These are phyloP conservation scores for Bradysia coprophila DNA, from an alignment of 1,140 invertebrate species.

Conservation along the genomic window DNA sequence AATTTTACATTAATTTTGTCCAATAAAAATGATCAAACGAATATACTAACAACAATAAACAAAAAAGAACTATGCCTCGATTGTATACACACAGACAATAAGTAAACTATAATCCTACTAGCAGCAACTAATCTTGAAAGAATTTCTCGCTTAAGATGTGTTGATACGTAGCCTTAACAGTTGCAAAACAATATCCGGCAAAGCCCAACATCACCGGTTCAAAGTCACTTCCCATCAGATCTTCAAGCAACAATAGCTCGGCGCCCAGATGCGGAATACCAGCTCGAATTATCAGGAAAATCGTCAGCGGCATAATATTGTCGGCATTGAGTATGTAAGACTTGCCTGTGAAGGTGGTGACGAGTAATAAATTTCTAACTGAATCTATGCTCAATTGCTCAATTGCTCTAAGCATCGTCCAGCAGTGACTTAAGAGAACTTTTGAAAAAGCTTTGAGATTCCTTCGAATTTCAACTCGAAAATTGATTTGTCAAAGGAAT, in stretches of 20 bases:
- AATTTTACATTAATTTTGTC: too few relatives aligned
- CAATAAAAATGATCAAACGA: too few relatives aligned
- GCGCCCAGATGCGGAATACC: slow-evolving; percentile 22
- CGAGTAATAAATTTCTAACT: not conserved
- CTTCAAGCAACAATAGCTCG: slow-evolving; percentile 19
- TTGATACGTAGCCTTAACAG: slow-evolving; percentile 12
- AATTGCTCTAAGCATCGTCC: too few relatives aligned
- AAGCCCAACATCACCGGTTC: slow-evolving; percentile 22
- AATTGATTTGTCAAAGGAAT: too few relatives aligned
- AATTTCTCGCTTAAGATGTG: slow-evolving; percentile 3
- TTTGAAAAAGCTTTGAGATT: too few relatives aligned
- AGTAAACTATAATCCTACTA: too few relatives aligned
- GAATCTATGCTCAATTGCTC: too few relatives aligned
- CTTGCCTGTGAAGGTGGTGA: slow-evolving; percentile 9
- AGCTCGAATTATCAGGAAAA: slow-evolving; percentile 18
- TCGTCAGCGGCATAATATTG: slow-evolving; percentile 18
- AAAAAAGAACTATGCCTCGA: too few relatives aligned
- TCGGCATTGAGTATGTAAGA: slow-evolving; percentile 16
- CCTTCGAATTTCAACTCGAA: too few relatives aligned
- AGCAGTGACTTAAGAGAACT: too few relatives aligned
- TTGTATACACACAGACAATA: too few relatives aligned
- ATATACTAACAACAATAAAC: too few relatives aligned
- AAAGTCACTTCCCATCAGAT: slow-evolving; percentile 19
- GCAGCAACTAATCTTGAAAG: not conserved
- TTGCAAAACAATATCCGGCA: slow-evolving; percentile 22